Base-by-base conservation (phyloP, 2,888 invertebrate species). In the Brenthis hecate region DNA sequence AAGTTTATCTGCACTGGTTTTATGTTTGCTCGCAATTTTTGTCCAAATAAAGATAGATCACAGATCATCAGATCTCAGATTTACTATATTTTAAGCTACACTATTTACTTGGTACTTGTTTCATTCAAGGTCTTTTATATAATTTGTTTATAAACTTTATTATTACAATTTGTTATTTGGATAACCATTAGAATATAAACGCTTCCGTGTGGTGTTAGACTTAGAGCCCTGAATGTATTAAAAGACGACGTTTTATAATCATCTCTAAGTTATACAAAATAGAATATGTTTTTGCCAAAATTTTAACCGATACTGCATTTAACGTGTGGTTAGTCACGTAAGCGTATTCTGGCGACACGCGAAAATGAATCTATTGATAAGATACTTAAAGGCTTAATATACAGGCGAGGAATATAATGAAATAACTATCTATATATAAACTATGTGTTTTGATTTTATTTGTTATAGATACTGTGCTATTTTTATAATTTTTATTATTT, bases 311-410 rank as follows among this genome's bases (percentile, higher is more conserved):
- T 50, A 36, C 14, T 16, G 32, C 19, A 23, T 11, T n/a, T 58
- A 19, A 53, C 61, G 61, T 66, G 66, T 61, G 50, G 50, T 23
- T 51, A 32, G 66, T 66, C 66, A 66, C 66, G 66, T 66, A 66
- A 66, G 61, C 66, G 61, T 50, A 53, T 57, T 6, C 6, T 62
- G 32, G 16, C 8, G 36, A 36, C 61, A 16, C 16, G 51, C 53
- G 13, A 16, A 61, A 36, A 53, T 16, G 51, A 50, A 58, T 58
- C 14, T 58, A 8, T 11, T 2, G 3, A 28, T 48, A 53, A 19
- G 19, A 53, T 51, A 14, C n/a, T 51, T 56, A 48, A 60, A 47
- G 48, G 13, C 23, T 28, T 2, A n/a, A 23, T 47, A n/a, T 53
- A 53, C 16, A 16, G 16, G n/a, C 2, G 16, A 11, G 3, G 16